phyloP scores from a whole-genome alignment of 2,888 invertebrate genomes.

The Xanthia icteritia region DNA sequence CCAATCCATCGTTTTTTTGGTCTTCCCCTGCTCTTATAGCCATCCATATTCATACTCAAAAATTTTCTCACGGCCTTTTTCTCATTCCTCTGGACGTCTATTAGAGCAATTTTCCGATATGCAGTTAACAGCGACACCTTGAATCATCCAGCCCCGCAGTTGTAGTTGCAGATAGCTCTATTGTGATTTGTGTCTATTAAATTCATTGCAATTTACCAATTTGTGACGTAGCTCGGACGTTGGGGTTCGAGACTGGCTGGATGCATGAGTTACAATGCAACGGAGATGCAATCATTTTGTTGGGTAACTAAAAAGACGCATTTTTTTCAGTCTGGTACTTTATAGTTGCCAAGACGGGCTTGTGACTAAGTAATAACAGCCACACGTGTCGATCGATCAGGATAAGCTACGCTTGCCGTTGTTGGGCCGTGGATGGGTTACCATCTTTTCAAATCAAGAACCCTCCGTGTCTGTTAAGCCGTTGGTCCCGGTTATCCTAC shows the following conservation, averaged over 20 bases:
- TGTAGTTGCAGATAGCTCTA: slow-evolving; percentile 46
- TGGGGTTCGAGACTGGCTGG: slow-evolving; percentile 29
- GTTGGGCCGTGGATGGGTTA: too few relatives aligned
- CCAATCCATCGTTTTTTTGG: background rate
- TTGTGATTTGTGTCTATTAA: slow-evolving; percentile 57
- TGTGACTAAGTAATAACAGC: too few relatives aligned
- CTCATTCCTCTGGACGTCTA: slow-evolving; percentile 3
- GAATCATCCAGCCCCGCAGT: slow-evolving; percentile 35
- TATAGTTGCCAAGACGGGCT: too few relatives aligned
- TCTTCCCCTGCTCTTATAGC: background rate
- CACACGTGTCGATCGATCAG: too few relatives aligned
- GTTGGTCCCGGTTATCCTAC: too few relatives aligned
- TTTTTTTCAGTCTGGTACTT: too few relatives aligned
- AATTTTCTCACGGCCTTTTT: background rate
- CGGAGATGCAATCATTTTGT: slow-evolving; percentile 15
- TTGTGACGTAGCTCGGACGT: slow-evolving; percentile 38
- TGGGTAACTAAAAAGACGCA: background rate
- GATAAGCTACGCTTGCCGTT: too few relatives aligned
- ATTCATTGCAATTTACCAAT: slow-evolving; percentile 59
- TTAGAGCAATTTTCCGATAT: slow-evolving; percentile 44
- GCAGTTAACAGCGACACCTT: slow-evolving; percentile 56
- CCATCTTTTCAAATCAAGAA: too few relatives aligned
- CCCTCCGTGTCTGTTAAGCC: too few relatives aligned
- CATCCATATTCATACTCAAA: background rate
- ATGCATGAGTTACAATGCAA: slow-evolving; percentile 21